phyloP scores from a whole-genome alignment of 2,797 vertebrate species.

The Enteromius radiatus region DNA sequence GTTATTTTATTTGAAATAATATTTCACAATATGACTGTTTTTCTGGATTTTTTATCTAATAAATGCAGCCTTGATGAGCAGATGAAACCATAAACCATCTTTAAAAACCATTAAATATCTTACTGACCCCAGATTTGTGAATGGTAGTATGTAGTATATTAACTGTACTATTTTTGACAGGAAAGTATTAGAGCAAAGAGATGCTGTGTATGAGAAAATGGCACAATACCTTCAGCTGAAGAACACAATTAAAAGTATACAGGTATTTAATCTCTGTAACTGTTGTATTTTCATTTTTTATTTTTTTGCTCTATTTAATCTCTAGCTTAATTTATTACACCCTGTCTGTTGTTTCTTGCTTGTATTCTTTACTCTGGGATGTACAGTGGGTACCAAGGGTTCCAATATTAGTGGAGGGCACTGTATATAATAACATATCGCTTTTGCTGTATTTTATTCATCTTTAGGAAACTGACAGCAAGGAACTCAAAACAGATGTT shows the following conservation, averaged over 20 bases:
- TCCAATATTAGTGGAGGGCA: too few relatives aligned
- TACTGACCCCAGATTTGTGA: too few relatives aligned
- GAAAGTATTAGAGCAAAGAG: slow-evolving; percentile 85
- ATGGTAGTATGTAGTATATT: too few relatives aligned
- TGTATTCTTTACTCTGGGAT: background rate
- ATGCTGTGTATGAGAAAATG: slow-evolving; percentile 87
- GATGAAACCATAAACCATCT: too few relatives aligned
- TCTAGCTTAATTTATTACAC: background rate
- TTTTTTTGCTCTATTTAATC: background rate
- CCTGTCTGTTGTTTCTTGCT: background rate
- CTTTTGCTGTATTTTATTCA: slow-evolving; percentile 6
- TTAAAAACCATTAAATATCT: too few relatives aligned
- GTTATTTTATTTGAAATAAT: too few relatives aligned
- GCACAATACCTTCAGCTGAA: slow-evolving; percentile 87
- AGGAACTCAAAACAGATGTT: slow-evolving; percentile 83
- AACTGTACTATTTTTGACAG: slow-evolving; percentile 66
- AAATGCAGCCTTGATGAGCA: too few relatives aligned
- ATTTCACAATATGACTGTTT: too few relatives aligned
- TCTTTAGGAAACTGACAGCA: slow-evolving; percentile 75
- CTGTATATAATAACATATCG: background rate
- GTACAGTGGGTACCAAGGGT: background rate
- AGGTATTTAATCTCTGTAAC: slow-evolving; percentile 72
- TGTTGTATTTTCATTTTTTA: background rate
- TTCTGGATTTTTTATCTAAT: too few relatives aligned
- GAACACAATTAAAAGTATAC: slow-evolving; percentile 83